Percentiles rank a stretch among this genome's conserved stretches.
Conservation (phyloP, 2,888 invertebrate species). For the Eupithecia tripunctaria region DNA sequence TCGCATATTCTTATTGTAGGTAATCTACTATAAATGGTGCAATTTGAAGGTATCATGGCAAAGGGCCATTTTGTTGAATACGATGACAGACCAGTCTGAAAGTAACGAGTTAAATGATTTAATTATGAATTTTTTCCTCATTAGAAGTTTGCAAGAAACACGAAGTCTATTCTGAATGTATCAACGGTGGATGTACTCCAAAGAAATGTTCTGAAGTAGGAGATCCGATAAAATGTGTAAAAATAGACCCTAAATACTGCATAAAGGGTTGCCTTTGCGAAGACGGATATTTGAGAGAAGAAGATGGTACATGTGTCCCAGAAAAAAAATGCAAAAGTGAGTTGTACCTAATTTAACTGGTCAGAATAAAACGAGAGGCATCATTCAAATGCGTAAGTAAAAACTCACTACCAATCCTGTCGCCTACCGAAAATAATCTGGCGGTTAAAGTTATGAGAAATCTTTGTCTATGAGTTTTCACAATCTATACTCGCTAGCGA, state of each 20-base stretch:
- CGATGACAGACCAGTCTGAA: too few species aligned
- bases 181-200: slow-evolving; percentile 53
- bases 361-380: not conserved
- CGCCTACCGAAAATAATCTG: not conserved
- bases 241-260: slow-evolving; percentile 46
- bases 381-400: not conserved
- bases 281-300: slow-evolving; percentile 49
- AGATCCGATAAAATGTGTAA: slow-evolving; percentile 47
- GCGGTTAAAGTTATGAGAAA: too few species aligned
- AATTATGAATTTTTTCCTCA: too few species aligned
- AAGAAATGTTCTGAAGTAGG: slow-evolving; percentile 56
- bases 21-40: too few species aligned
- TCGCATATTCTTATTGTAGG: too few species aligned
- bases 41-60: too few species aligned
- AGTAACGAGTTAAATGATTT: too few species aligned
- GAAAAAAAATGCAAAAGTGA: slow-evolving; percentile 52
- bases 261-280: slow-evolving; percentile 56
- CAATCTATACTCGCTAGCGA: too few species aligned
- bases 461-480: too few species aligned
- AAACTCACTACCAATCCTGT: not conserved
- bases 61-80: too few species aligned
- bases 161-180: slow-evolving; percentile 54
- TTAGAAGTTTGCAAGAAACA: slow-evolving; percentile 27
- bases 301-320: slow-evolving; percentile 54
- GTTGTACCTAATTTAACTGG: slow-evolving; percentile 17